Percentiles rank a stretch among this genome's conserved stretches.
These are phyloP conservation scores for Microcebus ravelobensis DNA, from an alignment of 2,113 vertebrate genomes.

Conservation along the genomic window DNA sequence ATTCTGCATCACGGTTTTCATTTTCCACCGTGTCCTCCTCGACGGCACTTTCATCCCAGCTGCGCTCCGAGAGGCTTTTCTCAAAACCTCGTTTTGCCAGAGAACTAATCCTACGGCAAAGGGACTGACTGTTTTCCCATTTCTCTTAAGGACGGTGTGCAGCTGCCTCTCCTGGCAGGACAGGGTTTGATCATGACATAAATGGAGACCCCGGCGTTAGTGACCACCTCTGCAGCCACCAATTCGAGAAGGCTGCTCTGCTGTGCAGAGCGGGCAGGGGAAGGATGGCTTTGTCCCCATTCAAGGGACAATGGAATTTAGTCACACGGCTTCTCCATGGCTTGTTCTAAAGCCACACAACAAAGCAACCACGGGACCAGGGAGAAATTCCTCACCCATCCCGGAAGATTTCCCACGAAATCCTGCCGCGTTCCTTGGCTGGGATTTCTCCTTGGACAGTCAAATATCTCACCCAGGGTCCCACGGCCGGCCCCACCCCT, in stretches of 20 bases:
- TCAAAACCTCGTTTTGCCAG: background rate
- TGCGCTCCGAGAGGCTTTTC: background rate
- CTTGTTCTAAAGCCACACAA: background rate
- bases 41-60: too few species aligned
- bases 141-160: background rate
- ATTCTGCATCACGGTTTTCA: background rate
- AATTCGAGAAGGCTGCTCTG: fast-evolving
- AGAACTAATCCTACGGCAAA: background rate
- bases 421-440: background rate
- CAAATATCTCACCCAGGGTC: background rate
- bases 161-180: background rate
- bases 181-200: fast-evolving
- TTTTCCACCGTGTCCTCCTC: background rate
- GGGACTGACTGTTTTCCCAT: fast-evolving
- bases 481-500: fast-evolving
- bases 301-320: too few species aligned
- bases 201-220: fast-evolving
- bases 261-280: fast-evolving
- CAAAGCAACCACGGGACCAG: background rate
- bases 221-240: fast-evolving
- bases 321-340: too few species aligned
- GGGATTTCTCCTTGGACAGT: fast-evolving
- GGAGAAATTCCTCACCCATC: background rate
- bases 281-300: background rate
- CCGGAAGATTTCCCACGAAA: background rate